Conservation (phyloP, 2,797 vertebrate species). For the Momotus momota region DNA sequence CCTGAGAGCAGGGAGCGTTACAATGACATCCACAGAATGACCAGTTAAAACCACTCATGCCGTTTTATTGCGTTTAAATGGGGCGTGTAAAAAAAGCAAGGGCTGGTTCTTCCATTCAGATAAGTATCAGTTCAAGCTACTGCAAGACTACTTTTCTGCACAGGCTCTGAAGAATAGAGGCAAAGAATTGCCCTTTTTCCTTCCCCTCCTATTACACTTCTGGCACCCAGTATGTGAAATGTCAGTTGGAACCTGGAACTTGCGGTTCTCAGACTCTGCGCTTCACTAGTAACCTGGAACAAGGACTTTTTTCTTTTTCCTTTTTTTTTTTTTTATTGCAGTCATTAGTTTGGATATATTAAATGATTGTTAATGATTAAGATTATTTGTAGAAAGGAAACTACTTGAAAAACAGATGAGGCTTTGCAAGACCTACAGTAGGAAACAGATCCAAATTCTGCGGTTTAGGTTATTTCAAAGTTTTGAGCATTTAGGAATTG, state of each 20-base stretch:
- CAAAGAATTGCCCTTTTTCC: conserved; percentile 16
- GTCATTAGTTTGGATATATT: conserved; percentile 45
- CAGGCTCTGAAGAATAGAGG: conserved; percentile 29
- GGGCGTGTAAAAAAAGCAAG: not conserved
- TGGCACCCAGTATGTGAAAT: conserved; percentile 42
- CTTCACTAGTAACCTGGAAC: conserved; percentile 61
- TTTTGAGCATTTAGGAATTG: not conserved
- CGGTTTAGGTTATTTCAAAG: not conserved
- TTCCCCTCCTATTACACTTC: conserved; percentile 12
- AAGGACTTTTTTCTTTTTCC: not conserved
- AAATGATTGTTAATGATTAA: conserved; percentile 65
- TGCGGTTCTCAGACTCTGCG: conserved; percentile 51
- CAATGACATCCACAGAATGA: conserved; percentile 11
- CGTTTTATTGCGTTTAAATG: conserved; percentile 18
- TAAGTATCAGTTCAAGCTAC: conserved; percentile 23
- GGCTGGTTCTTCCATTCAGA: conserved; percentile 5
- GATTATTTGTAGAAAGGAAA: conserved; percentile 23
- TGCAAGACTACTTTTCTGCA: not conserved
- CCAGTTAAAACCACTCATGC: conserved; percentile 51
- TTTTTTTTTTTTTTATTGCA: not conserved
- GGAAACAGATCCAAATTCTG: not conserved
- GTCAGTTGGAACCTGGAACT: conserved; percentile 31
- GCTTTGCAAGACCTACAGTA: not conserved
- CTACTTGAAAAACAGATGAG: not conserved
- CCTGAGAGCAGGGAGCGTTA: conserved; percentile 38